phyloP scores from a whole-genome alignment of 2,888 invertebrate species.

The Dryadula phaetusa region DNA sequence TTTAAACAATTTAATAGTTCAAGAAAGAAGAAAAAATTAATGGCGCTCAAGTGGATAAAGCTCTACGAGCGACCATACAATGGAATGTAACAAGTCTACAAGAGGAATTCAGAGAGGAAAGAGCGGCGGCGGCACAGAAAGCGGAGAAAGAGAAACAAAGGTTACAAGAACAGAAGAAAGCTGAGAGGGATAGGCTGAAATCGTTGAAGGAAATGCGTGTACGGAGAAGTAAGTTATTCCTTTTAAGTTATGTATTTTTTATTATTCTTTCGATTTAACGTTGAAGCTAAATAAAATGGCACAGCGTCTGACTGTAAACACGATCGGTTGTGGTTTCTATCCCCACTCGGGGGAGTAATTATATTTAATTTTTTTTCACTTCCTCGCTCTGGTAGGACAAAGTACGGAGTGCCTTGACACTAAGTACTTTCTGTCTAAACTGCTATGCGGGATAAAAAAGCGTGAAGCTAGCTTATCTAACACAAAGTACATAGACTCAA shows the following conservation, averaged over 20 bases:
- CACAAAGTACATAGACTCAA: no score
- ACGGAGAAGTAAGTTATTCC: slow-evolving; percentile 57
- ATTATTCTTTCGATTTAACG: not conserved
- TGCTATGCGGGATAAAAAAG: no score
- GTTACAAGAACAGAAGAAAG: slow-evolving; percentile 73
- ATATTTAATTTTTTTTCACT: no score
- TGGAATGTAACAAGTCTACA: slow-evolving; percentile 83
- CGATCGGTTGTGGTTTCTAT: no score
- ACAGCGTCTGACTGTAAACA: no score
- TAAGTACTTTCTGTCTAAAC: no score
- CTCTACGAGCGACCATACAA: slow-evolving; percentile 87
- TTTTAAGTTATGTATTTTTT: not conserved
- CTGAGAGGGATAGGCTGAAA: slow-evolving; percentile 48
- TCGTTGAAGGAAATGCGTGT: slow-evolving; percentile 51
- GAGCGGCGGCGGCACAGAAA: slow-evolving; percentile 54
- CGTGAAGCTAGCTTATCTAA: no score
- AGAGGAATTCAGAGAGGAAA: slow-evolving; percentile 64
- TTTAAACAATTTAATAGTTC: slow-evolving; percentile 75
- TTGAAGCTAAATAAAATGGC: no score
- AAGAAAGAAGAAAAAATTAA: slow-evolving; percentile 95
- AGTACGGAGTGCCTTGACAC: no score
- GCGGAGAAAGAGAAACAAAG: slow-evolving; percentile 54
- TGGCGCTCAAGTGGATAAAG: slow-evolving; percentile 89
- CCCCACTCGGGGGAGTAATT: no score
- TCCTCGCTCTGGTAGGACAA: no score